Evolutionary conservation across 64 coral and sea anemone genomes (phyloP).

Genomic region (Platygyra sinensis): DNA sequence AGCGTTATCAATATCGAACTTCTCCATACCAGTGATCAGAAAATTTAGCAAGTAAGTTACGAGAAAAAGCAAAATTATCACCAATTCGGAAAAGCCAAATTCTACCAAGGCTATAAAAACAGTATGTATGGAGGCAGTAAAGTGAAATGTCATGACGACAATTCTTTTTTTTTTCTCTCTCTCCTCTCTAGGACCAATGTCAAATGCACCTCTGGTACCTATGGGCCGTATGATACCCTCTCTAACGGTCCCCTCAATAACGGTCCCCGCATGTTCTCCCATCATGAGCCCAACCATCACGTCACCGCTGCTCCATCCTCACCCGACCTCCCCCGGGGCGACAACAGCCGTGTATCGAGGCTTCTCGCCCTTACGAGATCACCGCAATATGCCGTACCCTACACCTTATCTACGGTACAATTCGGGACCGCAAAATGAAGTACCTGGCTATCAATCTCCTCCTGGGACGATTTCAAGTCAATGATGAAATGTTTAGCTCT

Average conservation of each 20-base stretch:
- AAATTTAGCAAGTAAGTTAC: no score
- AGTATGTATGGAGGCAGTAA: no score
- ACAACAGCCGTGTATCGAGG: conserved; percentile 29
- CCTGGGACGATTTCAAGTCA: conserved; percentile 40
- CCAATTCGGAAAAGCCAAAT: no score
- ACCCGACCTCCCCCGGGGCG: conserved; percentile 29
- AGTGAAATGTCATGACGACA: no score
- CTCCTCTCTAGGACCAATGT: background rate
- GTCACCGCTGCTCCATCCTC: conserved; percentile 36
- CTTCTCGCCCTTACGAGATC: conserved; percentile 28
- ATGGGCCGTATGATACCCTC: conserved; percentile 19
- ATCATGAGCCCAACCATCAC: conserved; percentile 43
- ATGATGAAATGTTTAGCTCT: background rate
- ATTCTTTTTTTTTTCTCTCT: background rate
- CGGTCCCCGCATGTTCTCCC: conserved; percentile 9
- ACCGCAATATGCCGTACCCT: conserved; percentile 33
- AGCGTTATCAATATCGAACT: no score
- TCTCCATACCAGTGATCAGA: no score
- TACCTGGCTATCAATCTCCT: conserved; percentile 35
- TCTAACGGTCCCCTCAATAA: conserved; percentile 31
- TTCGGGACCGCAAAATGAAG: conserved; percentile 20
- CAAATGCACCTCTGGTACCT: conserved; percentile 30
- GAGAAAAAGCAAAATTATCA: no score
- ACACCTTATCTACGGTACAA: conserved; percentile 27
- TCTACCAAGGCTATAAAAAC: no score